These are phyloP conservation scores for Genyomyrus donnyi DNA, from an alignment of 2,113 vertebrate species.

Conservation along the genomic window DNA sequence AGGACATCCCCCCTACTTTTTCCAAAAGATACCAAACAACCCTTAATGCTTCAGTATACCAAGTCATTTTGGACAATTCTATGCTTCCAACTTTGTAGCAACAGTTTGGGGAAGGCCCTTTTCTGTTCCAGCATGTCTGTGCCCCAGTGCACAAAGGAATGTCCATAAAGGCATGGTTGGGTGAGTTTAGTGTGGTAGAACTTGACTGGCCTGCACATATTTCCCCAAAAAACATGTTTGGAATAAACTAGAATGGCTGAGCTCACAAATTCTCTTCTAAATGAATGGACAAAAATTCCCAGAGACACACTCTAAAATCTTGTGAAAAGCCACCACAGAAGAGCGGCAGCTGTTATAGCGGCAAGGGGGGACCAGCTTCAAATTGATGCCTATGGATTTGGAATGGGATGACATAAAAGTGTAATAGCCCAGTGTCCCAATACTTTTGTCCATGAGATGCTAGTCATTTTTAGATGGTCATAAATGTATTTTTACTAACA, in stretches of 20 bases:
- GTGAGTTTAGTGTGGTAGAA: too few species aligned
- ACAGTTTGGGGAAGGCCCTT: too few species aligned
- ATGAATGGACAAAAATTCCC: not conserved
- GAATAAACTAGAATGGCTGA: not conserved
- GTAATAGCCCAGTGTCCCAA: not conserved
- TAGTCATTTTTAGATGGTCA: not conserved
- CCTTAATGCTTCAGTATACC: too few species aligned
- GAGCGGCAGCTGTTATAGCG: not conserved
- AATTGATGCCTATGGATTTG: not conserved
- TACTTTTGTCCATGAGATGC: not conserved
- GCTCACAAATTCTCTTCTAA: not conserved
- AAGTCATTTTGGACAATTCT: too few species aligned
- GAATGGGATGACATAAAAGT: not conserved
- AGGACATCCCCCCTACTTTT: too few species aligned
- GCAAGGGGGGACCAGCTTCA: not conserved
- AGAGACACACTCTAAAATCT: not conserved
- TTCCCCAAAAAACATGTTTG: too few species aligned
- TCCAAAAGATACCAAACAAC: too few species aligned
- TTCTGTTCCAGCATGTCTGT: too few species aligned
- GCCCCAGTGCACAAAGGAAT: too few species aligned
- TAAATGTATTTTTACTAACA: not conserved
- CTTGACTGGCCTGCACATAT: too few species aligned
- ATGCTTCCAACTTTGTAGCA: too few species aligned
- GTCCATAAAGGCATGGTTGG: too few species aligned
- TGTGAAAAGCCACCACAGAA: not conserved